Evolutionary conservation across 2,888 invertebrate species (phyloP), one percentile per base, ranked within the genome.

Genomic region (Eurytoma californica): DNA sequence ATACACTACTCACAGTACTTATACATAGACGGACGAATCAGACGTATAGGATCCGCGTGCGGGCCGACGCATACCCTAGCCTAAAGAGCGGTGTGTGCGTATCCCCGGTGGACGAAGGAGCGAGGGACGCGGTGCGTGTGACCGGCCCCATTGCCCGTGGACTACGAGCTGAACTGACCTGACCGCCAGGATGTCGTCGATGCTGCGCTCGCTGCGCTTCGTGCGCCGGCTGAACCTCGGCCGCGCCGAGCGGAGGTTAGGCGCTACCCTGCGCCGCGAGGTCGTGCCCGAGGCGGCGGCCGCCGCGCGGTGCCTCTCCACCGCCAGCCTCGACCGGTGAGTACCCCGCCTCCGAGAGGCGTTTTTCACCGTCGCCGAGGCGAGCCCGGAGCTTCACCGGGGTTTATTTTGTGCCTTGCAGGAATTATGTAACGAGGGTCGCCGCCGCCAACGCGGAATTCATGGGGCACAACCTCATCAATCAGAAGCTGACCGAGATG

Each of bases 341-440:
- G 68, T 72, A 14, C 4, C 14, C 39, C n/a, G 4, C 30, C 5
- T 16, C 5, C 13, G 13, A 7, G 39, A 39, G 39, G 7, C 1
- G 9, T 4, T 39, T 7, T 9, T 39, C 7, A 9, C 9, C 9
- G 39, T 9, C 9, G 1, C 0, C 0, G 39, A 39, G 39, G 9
- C 9, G 39, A 24, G 24, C 24, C 1, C 39, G 9, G 1, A 9
- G 39, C 7, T 39, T 39, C 1, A 39, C 2, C 39, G 9, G 7
- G 39, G 3, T 16, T 60, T 12, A n/a, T 53, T n/a, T n/a, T 76
- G 13, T 51, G 13, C 47, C 55, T 20, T 63, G 20, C 30, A 80
- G 80, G 60, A 80, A 77, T 80, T 80, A 80, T 80, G 80, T 80
- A 80, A 80, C 74, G 55, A 53, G 70, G 2, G 70, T 13, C 18